Base-by-base conservation (phyloP, 2,888 invertebrate species). In the Meteorus cinctellus region DNA sequence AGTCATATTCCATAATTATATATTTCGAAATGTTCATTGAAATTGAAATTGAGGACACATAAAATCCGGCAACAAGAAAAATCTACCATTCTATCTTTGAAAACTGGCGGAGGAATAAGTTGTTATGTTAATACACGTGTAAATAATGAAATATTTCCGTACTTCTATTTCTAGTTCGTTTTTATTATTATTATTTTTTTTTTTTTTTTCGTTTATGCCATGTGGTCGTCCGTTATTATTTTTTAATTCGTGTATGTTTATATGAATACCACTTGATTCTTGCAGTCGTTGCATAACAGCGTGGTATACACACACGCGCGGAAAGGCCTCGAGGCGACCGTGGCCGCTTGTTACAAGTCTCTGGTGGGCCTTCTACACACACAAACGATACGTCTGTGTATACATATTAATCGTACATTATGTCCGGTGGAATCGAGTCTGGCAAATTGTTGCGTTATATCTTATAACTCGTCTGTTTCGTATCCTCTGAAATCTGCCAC, bases 291-390 rank as follows among this genome's bases (percentile, higher is more conserved):
- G 59, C 68, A 68, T 72, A 69, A 65, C 76, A 60, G 76, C 63
- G 77, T 76, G 75, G 73, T 67, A 24, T 24, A 77, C 77, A 78
- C 76, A 79, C 68, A 71, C 80, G 82, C 19, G 55, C 55, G 55
- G 55, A 55, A 85, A 83, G 85, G 84, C 81, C 83, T 80, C 81
- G 79, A 60, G 79, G 79, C 80, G 85, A 81, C 84, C 84, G 81
- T 85, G 84, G 82, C 84, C 84, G 82, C 63, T 48, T 34, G 55
- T 70, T 70, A 70, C 70, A 45, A 68, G 69, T 62, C 19, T 55
- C 68, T 68, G 16, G 48, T 31, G 31, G 55, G 55, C 12, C 66
- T 66, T 45, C 41, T 24, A 45, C 34, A 66, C 24, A 24, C 14
- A 24, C 41, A 5, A 1, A 41, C 19, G 36, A 62, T 62, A 62